Evolutionary conservation across 2,888 invertebrate genomes (phyloP), one percentile per base, ranked within the genome.

Genomic region (Patella ulyssiponensis): DNA sequence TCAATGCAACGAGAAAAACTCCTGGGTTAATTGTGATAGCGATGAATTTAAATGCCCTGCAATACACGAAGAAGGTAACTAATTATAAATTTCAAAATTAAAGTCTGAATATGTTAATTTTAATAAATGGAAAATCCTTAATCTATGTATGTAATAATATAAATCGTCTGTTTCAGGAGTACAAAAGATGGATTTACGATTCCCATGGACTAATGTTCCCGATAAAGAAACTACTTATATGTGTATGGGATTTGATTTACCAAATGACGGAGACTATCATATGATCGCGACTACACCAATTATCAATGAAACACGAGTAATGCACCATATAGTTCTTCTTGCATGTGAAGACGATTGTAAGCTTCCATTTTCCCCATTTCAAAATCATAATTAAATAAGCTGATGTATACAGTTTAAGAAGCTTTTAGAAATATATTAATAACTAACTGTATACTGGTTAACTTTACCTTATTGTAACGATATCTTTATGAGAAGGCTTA

Each of bases 261-360:
- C 81, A 11, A 33, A 17, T 14, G 81, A 81, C 44, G 54, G 71
- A 1, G 81, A 83, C 15, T 84, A 80, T 69, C 87, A 86, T 74
- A 70, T 87, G 64, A 79, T 86, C n/a, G 87, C 84, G 7, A 79
- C 74, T 3, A 76, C 78, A 20, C 87, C 87, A 2, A 7, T 81
- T 14, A 82, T 87, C 2, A 78, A 82, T 71, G 85, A 84, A 75
- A 71, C 52, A 0, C 54, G 82, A 27, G 81, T 85, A 3, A 81
- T 85, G 78, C 86, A 87, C 64, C 87, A 87, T 72, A 83, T 85
- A 11, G 71, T 84, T 1, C 71, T 85, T 23, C 84, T 81, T 74
- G 86, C 84, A 17, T 87, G 87, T 76, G 64, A 77, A 7, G 53
- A 54, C 5, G n/a, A 69, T n/a, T 69, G 75, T 75, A 69, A 23